Conservation (phyloP, 2,888 invertebrate genomes). For the Steromphala cineraria region DNA sequence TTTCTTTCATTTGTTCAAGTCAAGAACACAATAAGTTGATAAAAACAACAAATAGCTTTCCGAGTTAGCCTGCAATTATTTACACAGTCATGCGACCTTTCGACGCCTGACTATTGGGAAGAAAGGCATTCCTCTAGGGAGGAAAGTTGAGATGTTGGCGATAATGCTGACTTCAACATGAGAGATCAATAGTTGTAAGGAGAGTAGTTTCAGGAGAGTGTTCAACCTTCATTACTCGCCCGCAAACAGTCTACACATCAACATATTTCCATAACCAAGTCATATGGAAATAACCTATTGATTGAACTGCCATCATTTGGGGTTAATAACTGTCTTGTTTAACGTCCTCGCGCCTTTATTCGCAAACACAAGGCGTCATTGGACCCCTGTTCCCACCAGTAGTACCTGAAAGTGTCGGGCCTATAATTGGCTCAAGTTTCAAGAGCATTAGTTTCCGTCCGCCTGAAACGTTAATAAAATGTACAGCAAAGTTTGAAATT, state of each 20-base stretch:
- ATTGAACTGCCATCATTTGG: not conserved
- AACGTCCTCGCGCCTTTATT: not conserved
- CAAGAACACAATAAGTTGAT: conserved; percentile 3
- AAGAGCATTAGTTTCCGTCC: not conserved
- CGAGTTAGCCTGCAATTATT: not conserved
- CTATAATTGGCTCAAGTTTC: not conserved
- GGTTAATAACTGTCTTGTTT: not conserved
- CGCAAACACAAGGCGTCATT: not conserved
- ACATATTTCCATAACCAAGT: not conserved
- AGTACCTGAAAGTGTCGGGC: not conserved
- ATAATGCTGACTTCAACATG: not conserved
- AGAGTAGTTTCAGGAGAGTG: not conserved
- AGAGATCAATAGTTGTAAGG: conserved; percentile 11
- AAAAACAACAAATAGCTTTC: conserved; percentile 14
- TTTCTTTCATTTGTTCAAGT: not conserved
- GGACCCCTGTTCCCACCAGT: not conserved
- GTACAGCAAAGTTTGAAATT: too few species aligned
- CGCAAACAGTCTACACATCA: not conserved
- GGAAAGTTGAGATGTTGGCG: conserved; percentile 11
- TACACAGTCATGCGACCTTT: not conserved
- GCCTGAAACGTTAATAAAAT: too few species aligned
- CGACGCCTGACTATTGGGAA: not conserved
- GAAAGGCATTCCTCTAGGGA: not conserved
- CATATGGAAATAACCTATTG: not conserved
- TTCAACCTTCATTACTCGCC: not conserved